Percentiles rank a stretch among this genome's conserved stretches.
These are phyloP conservation scores for Lutjanus argentimaculatus DNA, from an alignment of 2,797 vertebrate genomes.

Conservation along the genomic window DNA sequence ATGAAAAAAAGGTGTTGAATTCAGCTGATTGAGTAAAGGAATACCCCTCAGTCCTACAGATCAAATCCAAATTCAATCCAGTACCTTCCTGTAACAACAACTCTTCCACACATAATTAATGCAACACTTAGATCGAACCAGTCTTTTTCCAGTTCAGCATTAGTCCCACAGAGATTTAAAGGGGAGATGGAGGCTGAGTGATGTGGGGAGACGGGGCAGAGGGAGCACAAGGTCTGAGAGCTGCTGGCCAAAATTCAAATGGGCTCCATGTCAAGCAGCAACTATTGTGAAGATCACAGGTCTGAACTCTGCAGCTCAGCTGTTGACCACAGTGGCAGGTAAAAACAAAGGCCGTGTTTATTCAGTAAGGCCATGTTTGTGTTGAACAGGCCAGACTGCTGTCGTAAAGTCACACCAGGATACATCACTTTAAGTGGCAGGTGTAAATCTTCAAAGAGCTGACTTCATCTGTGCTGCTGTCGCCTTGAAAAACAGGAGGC, in stretches of 20 bases:
- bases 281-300: constrained; percentile 37
- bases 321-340: constrained; percentile 22
- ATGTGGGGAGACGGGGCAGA: constrained; percentile 36
- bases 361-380: not conserved
- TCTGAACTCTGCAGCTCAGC: constrained; percentile 45
- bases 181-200: constrained; percentile 43
- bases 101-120: constrained; percentile 25
- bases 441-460: constrained; percentile 38
- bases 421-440: constrained; percentile 32
- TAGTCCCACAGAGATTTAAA: constrained; percentile 47
- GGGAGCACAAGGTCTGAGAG: constrained; percentile 47
- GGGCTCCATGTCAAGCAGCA: constrained; percentile 28
- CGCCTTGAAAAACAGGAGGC: not conserved
- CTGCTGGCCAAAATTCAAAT: constrained; percentile 56
- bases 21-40: not conserved
- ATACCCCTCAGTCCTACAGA: not conserved
- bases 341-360: constrained; percentile 36
- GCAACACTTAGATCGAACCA: constrained; percentile 25
- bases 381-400: constrained; percentile 1
- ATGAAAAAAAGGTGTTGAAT: not conserved
- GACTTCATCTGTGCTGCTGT: constrained; percentile 19
- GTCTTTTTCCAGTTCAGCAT: constrained; percentile 11
- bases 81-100: constrained; percentile 4
- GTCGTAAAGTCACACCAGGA: constrained; percentile 16
- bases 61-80: constrained; percentile 21